phyloP scores from a whole-genome alignment of 2,888 invertebrate species.

The Brachyopa scutellaris region DNA sequence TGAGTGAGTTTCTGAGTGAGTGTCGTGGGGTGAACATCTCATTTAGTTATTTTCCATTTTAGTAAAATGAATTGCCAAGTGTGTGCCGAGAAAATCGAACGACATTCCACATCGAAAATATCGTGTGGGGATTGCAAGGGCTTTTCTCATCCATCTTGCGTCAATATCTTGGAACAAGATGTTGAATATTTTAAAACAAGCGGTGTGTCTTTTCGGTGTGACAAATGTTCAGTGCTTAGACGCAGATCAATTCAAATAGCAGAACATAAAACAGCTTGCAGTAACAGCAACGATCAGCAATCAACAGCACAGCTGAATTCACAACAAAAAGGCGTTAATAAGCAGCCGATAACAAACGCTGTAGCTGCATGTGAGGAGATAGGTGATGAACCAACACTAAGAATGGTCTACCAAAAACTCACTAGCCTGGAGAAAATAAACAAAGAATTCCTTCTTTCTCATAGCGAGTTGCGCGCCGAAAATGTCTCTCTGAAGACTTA shows the following conservation, averaged over 20 bases:
- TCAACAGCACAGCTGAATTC: background rate
- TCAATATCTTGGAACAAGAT: background rate
- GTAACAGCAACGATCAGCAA: background rate
- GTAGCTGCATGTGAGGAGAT: too few species aligned
- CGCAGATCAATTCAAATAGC: background rate
- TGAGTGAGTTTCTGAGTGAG: too few species aligned
- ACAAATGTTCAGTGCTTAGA: background rate
- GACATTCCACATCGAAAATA: too few species aligned
- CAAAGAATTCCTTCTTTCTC: background rate
- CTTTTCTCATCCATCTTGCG: too few species aligned
- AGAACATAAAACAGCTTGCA: background rate
- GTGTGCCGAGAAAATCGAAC: too few species aligned
- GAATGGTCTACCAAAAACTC: conserved; percentile 9
- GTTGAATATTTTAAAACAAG: background rate
- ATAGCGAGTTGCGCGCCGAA: background rate
- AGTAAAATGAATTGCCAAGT: background rate
- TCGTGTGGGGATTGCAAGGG: too few species aligned
- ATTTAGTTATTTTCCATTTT: too few species aligned
- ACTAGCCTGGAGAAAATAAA: background rate
- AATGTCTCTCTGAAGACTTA: background rate
- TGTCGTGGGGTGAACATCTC: too few species aligned
- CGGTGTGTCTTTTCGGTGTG: background rate
- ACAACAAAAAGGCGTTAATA: background rate
- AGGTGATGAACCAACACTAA: background rate
- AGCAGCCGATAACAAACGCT: background rate